Evolutionary conservation across 53 echinoderm and acorn worm genomes (phyloP), one percentile per base, ranked within the genome.

Genomic region (Paracentrotus lividus): DNA sequence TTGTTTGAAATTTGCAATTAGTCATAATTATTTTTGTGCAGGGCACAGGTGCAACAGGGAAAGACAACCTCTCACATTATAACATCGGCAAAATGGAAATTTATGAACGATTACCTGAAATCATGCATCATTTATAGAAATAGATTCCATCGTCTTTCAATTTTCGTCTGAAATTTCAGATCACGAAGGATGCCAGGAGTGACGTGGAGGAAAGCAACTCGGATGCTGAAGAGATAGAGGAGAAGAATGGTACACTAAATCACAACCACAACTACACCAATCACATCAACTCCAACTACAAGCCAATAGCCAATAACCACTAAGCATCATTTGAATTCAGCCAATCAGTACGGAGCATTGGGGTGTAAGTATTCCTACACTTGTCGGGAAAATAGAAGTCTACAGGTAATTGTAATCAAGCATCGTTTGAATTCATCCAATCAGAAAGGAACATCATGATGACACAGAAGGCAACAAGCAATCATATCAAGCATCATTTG

Each of bases 201-300:
- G 92, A 92, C 42, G 92, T 92, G n/a, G 92, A 92, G 32, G 92
- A 92, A 42, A 92, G 56, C 42, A 5, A 8, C 8, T 78, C 92
- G 23, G 92, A 92, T 23, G 23, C 57, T 0, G 92, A 92, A 26
- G 27, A 34, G 40, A 23, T 42, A 15, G 81, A 92, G 5, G 81
- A 77, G 81, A 78, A 55, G 6, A 92, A 92, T 36, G 61, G 44
- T n/a, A 24, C 34, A 4, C 34, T 44, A 32, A 92, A 77, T 56
- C 92, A 92, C 58, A 78, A 92, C 43, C 47, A 49, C 54, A 91
- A 91, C 91, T 68, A 72, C 75, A 72, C 91, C 54, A 69, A 91
- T 45, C 53, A 91, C 24, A 29, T 43, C 77, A 78, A 78, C 40
- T 55, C 81, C 45, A 92, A 78, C 92, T 92, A 51, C 92, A 92